Evolutionary conservation across 2,888 invertebrate genomes (phyloP).

Genomic region (Cylloceria caligata): DNA sequence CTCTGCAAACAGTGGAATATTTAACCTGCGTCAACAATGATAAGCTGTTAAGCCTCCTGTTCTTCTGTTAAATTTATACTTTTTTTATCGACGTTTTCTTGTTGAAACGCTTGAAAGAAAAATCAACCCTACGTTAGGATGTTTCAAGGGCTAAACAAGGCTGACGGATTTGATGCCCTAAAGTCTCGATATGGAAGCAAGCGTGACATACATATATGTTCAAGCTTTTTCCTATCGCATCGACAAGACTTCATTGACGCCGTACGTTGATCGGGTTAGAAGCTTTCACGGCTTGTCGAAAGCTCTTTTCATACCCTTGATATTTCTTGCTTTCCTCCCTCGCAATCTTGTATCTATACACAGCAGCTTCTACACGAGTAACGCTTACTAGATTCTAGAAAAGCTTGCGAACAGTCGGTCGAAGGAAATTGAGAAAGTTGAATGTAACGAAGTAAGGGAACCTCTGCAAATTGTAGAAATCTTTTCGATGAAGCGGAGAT

Average conservation of each 20-base stretch:
- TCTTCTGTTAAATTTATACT: neutral
- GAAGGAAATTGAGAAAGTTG: slow-evolving; percentile 10
- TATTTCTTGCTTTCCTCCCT: slow-evolving; percentile 21
- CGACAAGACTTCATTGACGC: slow-evolving; percentile 42
- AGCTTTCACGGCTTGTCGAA: slow-evolving; percentile 48
- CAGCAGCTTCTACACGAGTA: neutral
- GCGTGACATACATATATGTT: neutral
- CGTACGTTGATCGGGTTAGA: slow-evolving; percentile 48
- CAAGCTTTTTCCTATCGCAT: slow-evolving; percentile 29
- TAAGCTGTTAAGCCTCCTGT: neutral
- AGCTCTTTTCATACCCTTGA: slow-evolving; percentile 27
- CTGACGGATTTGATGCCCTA: neutral
- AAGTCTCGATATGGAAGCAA: neutral
- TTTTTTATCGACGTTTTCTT: neutral
- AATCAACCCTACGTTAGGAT: too few relatives aligned
- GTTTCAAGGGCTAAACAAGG: neutral
- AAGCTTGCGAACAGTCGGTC: neutral
- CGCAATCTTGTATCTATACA: slow-evolving; percentile 4
- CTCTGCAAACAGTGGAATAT: slow-evolving; percentile 39
- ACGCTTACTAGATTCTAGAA: neutral
- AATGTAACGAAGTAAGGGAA: neutral
- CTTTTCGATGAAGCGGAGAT: slow-evolving; percentile 6
- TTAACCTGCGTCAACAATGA: slow-evolving; percentile 34
- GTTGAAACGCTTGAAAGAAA: too few relatives aligned
- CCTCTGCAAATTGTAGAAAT: neutral